These are phyloP conservation scores for Ferrisia virgata DNA, from an alignment of 2,888 invertebrate genomes.

Conservation along the genomic window DNA sequence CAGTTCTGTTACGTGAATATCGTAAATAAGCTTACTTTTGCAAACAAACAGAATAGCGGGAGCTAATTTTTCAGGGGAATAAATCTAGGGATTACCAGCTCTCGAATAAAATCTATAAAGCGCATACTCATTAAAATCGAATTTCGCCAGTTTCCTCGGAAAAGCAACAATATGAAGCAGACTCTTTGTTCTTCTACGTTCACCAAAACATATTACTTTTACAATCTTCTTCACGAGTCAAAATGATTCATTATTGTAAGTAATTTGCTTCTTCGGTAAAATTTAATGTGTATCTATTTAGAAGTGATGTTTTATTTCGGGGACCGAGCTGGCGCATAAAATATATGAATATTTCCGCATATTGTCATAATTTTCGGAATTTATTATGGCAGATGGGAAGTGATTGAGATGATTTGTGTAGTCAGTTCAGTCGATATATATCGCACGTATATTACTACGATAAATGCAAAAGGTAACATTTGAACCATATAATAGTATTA, in stretches of 20 bases:
- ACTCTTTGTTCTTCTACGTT: background rate
- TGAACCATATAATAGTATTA: too few species aligned
- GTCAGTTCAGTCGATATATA: conserved; percentile 93
- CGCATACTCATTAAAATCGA: conserved; percentile 4
- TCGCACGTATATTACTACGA: conserved; percentile 96
- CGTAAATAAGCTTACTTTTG: too few species aligned
- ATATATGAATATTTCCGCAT: background rate
- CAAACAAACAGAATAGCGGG: background rate
- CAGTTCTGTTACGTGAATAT: background rate
- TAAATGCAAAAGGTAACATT: conserved; percentile 81
- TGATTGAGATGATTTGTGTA: conserved; percentile 69
- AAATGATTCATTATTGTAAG: background rate
- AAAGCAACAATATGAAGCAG: background rate
- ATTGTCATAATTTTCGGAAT: conserved; percentile 10
- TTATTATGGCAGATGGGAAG: background rate
- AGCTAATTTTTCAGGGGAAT: background rate
- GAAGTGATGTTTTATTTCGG: background rate
- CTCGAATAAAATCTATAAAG: background rate
- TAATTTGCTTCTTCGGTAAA: background rate
- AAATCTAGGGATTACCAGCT: background rate
- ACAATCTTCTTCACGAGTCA: background rate
- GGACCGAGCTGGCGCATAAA: background rate
- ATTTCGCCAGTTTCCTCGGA: background rate
- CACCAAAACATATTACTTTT: background rate
- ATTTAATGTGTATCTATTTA: background rate